Percentiles rank a stretch among this genome's conserved stretches.
Evolutionary conservation across 2,797 vertebrate genomes (phyloP).

Genomic region (Clarias platycephalus): DNA sequence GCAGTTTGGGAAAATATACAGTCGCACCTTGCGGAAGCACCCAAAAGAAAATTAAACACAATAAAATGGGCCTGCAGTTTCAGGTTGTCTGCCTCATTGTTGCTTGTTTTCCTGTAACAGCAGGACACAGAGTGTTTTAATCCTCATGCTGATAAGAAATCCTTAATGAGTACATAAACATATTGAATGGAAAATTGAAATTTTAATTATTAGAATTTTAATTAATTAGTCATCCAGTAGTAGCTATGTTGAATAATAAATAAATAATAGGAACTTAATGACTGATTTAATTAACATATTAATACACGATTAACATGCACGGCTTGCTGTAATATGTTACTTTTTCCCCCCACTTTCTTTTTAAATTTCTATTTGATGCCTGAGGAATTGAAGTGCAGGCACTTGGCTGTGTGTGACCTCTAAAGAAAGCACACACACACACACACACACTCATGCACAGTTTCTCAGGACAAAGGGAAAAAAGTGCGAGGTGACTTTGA

Average conservation of each 20-base stretch:
- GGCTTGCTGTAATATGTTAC: not conserved
- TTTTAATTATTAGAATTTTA: not conserved
- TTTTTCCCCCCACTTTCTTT: not conserved
- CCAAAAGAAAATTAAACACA: not conserved
- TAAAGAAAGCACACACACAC: not conserved
- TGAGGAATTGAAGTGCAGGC: not conserved
- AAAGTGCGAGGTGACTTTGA: slow-evolving; percentile 4
- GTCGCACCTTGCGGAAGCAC: not conserved
- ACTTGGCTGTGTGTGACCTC: not conserved
- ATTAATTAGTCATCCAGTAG: slow-evolving; percentile 8
- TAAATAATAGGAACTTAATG: not conserved
- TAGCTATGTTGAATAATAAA: not conserved
- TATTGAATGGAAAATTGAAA: not conserved
- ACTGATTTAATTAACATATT: not conserved
- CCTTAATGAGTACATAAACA: not conserved
- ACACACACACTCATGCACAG: not conserved
- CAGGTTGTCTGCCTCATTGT: not conserved
- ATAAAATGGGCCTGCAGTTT: too few species aligned
- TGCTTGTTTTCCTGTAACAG: not conserved
- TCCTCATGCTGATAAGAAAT: not conserved
- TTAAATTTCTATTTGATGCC: not conserved
- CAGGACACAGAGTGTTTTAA: not conserved
- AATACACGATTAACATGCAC: not conserved
- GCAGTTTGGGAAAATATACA: not conserved
- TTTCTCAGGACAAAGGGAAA: not conserved